These are phyloP conservation scores for Molorchus minor DNA, from an alignment of 2,888 invertebrate species.

Conservation along the genomic window DNA sequence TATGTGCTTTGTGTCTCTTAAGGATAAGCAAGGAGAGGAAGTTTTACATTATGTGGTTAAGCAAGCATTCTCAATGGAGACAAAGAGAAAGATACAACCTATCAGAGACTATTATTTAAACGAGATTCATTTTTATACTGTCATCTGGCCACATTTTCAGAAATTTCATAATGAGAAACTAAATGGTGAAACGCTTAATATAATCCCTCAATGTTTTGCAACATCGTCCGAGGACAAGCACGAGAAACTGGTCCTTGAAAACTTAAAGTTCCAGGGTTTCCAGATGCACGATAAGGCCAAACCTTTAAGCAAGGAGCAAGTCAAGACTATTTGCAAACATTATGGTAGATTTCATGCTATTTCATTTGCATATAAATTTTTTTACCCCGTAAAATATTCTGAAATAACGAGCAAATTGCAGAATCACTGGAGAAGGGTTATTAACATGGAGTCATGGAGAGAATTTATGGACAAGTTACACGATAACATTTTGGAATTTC, in stretches of 20 bases:
- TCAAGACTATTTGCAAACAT: constrained; percentile 33
- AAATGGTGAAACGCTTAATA: neutral
- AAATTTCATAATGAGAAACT: constrained; percentile 13
- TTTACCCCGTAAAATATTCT: constrained; percentile 31
- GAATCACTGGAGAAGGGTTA: too few species aligned
- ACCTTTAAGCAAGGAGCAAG: constrained; percentile 23
- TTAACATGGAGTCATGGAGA: too few species aligned
- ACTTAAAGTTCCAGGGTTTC: constrained; percentile 32
- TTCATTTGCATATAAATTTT: constrained; percentile 38
- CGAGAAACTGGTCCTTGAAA: constrained; percentile 36
- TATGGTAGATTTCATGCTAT: constrained; percentile 43
- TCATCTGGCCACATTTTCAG: constrained; percentile 18
- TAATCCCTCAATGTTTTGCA: constrained; percentile 23
- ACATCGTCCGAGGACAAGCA: neutral
- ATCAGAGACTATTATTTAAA: constrained; percentile 24
- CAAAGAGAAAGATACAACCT: constrained; percentile 3
- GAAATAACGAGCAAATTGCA: constrained; percentile 2
- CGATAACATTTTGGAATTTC: neutral
- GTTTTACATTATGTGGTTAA: constrained; percentile 23
- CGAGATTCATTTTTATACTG: constrained; percentile 30
- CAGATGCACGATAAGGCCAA: constrained; percentile 21
- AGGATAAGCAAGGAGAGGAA: constrained; percentile 17
- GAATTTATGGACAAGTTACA: too few species aligned
- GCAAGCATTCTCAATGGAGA: constrained; percentile 16
- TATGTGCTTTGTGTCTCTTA: constrained; percentile 17